Evolutionary conservation across 2,888 invertebrate genomes (phyloP), one percentile per base, ranked within the genome.

Genomic region (Lumbricus terrestris): DNA sequence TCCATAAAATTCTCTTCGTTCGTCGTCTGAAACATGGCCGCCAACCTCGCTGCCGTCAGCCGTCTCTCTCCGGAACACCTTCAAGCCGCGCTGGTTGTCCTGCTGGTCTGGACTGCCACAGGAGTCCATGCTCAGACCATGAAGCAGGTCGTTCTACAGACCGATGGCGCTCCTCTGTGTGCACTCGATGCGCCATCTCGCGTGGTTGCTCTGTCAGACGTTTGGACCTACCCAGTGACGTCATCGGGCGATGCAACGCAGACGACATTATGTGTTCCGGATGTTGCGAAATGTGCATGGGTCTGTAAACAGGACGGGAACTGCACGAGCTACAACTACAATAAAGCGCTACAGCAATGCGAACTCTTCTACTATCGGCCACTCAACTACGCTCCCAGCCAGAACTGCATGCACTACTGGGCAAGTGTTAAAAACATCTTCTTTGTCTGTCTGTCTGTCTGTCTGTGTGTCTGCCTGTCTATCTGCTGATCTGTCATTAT

Each of bases 261-360:
- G 69, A 11, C 54, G 54, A 18, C 83, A 35, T 35, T 35, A 16
- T 85, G 85, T 37, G 35, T 85, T 85, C 85, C 85, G 11, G 85
- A 85, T 34, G 34, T 35, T 34, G 20, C n/a, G 34, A 85, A 37
- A 37, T 85, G 85, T 37, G 85, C 35, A 20, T 85, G 85, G 85
- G 23, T 85, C 34, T 85, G 85, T 85, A 34, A 18, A 37, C 85
- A 37, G 85, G 85, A 85, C 37, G 6, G 35, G 35, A 85, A 85
- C 85, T 85, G 85, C 8, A 85, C 85, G 35, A 85, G 85, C 85
- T 85, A 34, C 85, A 35, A 34, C 35, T 85, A 85, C 85, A 37
- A 85, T 23, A 4, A 37, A 6, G 20, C 8, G 85, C 20, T 85
- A 6, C 1, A 18, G 8, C 35, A 6, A 23, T 85, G 85, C 23